Percentiles rank a stretch among this genome's conserved stretches.
Evolutionary conservation across 1,140 invertebrate species (phyloP).

Genomic region (Ostrea denselamellosa): DNA sequence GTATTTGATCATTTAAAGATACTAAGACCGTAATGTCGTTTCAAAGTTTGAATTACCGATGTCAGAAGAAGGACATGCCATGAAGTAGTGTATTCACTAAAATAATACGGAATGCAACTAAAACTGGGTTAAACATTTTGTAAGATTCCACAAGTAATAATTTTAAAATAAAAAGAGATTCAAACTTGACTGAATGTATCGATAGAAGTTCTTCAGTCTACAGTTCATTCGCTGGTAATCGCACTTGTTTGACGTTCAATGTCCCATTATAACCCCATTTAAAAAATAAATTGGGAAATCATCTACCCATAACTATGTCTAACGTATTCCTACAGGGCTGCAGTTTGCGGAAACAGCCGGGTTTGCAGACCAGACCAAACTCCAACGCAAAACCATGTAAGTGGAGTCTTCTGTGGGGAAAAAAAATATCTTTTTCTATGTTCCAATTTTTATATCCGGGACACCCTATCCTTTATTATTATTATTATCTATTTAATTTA

Average conservation of each 20-base stretch:
- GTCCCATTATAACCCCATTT: too few species aligned
- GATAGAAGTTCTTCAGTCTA: too few species aligned
- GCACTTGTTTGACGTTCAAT: too few species aligned
- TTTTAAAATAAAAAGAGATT: too few species aligned
- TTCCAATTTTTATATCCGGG: background rate
- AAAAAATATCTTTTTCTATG: background rate
- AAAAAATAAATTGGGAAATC: too few species aligned
- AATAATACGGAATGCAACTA: background rate
- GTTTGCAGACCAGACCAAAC: background rate
- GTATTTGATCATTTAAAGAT: slow-evolving; percentile 30
- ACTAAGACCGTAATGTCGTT: background rate
- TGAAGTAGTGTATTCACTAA: background rate
- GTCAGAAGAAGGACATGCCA: background rate
- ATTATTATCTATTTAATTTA: too few species aligned
- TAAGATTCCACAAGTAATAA: too few species aligned
- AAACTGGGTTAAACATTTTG: too few species aligned
- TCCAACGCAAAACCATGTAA: background rate
- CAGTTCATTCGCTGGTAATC: too few species aligned
- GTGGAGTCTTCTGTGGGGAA: background rate
- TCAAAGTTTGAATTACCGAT: background rate
- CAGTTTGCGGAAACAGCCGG: background rate
- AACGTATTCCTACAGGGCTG: background rate
- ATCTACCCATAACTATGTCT: too few species aligned
- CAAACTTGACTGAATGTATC: too few species aligned
- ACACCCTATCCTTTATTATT: background rate